These are phyloP conservation scores for Dione vanillae DNA, from an alignment of 2,888 invertebrate genomes.

Conservation along the genomic window DNA sequence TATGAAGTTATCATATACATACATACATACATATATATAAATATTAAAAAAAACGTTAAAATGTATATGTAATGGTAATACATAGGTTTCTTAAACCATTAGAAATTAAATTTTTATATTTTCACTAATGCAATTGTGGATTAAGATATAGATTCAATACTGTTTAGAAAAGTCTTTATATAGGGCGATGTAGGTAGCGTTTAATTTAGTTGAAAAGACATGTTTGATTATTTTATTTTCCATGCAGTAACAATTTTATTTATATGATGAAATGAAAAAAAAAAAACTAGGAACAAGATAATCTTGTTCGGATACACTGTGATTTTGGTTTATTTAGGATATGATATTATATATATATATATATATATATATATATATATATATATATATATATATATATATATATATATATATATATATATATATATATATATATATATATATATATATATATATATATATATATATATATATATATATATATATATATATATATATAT, in stretches of 20 bases:
- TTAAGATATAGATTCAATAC: slow-evolving; percentile 71
- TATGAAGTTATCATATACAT: slow-evolving; percentile 56
- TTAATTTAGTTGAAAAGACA: slow-evolving; percentile 79
- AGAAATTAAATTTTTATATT: slow-evolving; percentile 82
- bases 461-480: slow-evolving; percentile 64
- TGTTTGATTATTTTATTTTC: slow-evolving; percentile 64
- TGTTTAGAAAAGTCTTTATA: slow-evolving; percentile 66
- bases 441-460: slow-evolving; percentile 63
- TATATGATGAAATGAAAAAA: slow-evolving; percentile 61
- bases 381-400: slow-evolving; percentile 66
- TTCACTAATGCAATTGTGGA: slow-evolving; percentile 80
- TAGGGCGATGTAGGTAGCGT: slow-evolving; percentile 71
- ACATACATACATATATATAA: slow-evolving; percentile 59
- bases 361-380: slow-evolving; percentile 60
- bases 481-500: slow-evolving; percentile 67
- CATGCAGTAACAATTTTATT: slow-evolving; percentile 75
- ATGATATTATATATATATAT: slow-evolving; percentile 74
- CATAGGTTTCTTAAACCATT: slow-evolving; percentile 80
- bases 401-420: slow-evolving; percentile 64
- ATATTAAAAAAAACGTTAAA: slow-evolving; percentile 78
- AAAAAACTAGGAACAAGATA: slow-evolving; percentile 70
- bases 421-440: slow-evolving; percentile 64
- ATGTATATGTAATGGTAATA: slow-evolving; percentile 72
- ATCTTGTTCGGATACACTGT: slow-evolving; percentile 80
- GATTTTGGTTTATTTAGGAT: slow-evolving; percentile 82